A percentile compares a stretch with the other conserved stretches of the same genome.
Conservation (phyloP, 2,888 invertebrate genomes). For the Noctua pronuba region DNA sequence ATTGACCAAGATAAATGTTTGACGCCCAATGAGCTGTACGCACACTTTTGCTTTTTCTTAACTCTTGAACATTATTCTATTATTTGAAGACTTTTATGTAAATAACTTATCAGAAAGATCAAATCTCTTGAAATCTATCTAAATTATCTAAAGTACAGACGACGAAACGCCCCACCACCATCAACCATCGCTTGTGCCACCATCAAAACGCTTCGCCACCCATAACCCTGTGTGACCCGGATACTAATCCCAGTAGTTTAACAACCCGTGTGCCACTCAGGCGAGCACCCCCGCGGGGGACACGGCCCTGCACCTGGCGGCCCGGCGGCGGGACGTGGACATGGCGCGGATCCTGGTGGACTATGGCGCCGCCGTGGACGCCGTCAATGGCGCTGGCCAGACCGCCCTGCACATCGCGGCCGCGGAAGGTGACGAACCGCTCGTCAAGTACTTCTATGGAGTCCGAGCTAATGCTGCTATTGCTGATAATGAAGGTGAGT, state of each 20-base stretch:
- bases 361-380: conserved; percentile 97
- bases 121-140: not conserved
- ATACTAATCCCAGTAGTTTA: conserved; percentile 63
- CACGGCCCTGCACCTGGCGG: conserved; percentile 98
- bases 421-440: conserved; percentile 97
- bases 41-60: not conserved
- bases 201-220: conserved; percentile 36
- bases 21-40: no score
- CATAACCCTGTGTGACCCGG: conserved; percentile 54
- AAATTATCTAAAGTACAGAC: not conserved
- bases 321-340: conserved; percentile 97
- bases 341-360: conserved; percentile 98
- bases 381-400: conserved; percentile 98
- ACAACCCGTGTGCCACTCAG: conserved; percentile 76
- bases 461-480: conserved; percentile 98
- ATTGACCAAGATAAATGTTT: not conserved
- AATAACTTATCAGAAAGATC: not conserved
- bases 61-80: not conserved
- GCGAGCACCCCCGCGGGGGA: conserved; percentile 96
- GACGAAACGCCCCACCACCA: conserved; percentile 36
- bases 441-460: conserved; percentile 98
- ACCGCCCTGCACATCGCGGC: conserved; percentile 98
- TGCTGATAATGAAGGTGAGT: conserved; percentile 96
- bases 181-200: conserved; percentile 32
- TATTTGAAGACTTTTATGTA: not conserved